These are phyloP conservation scores for Cyaniris semiargus DNA, from an alignment of 2,888 invertebrate genomes.

Conservation along the genomic window DNA sequence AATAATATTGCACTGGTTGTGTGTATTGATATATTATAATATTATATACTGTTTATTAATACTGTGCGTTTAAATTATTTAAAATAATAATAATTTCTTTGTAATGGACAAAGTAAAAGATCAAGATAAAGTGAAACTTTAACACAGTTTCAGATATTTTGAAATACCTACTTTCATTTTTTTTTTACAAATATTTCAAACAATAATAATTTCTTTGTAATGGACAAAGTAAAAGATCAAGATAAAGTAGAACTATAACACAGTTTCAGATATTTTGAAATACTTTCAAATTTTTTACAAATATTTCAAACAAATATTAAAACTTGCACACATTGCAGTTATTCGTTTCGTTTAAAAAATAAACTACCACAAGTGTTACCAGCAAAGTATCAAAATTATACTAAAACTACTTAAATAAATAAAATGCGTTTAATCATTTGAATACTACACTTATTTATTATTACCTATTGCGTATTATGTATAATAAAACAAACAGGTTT, in stretches of 20 bases:
- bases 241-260: too few species aligned
- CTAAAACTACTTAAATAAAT: background rate
- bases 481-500: too few species aligned
- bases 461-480: too few species aligned
- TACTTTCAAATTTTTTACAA: too few species aligned
- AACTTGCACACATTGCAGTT: background rate
- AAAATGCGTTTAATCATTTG: too few species aligned
- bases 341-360: background rate
- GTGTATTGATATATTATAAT: slow-evolving; percentile 17
- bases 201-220: background rate
- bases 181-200: too few species aligned
- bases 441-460: too few species aligned
- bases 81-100: too few species aligned
- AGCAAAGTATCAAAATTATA: background rate
- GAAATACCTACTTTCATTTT: background rate
- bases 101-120: background rate
- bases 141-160: background rate
- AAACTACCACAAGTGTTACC: background rate
- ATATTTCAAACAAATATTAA: background rate
- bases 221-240: too few species aligned
- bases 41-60: background rate
- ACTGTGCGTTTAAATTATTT: background rate
- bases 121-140: too few species aligned
- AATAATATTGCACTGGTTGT: slow-evolving; percentile 30
- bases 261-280: background rate